Conservation (phyloP, 2,797 vertebrate species). For the Mus minutoides region DNA sequence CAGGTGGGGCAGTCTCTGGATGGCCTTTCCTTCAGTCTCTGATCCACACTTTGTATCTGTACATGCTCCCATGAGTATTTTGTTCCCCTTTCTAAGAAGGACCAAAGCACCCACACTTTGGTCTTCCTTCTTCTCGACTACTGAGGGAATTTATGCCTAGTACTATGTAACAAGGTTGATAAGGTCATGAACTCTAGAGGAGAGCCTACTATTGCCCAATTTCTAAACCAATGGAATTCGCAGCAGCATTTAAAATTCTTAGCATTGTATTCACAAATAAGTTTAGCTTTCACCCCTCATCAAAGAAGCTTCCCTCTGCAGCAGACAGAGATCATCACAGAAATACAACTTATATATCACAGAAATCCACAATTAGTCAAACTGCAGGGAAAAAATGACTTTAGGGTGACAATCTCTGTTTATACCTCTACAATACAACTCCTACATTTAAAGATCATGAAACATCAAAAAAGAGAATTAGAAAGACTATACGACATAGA, state of each 20-base stretch:
- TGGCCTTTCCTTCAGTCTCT: too few species aligned
- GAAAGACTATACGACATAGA: background rate
- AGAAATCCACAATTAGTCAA: background rate
- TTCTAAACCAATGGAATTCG: background rate
- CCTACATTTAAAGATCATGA: too few species aligned
- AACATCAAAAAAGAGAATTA: background rate
- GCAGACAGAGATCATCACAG: background rate
- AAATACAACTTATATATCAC: background rate
- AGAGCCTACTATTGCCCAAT: background rate
- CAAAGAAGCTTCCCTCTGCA: background rate
- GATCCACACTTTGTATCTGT: too few species aligned
- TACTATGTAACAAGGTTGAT: background rate
- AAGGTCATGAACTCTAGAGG: background rate
- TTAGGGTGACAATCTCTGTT: background rate
- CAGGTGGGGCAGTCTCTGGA: too few species aligned
- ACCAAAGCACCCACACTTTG: too few species aligned
- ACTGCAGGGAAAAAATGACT: background rate
- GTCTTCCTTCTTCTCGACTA: too few species aligned
- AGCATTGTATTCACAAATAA: background rate
- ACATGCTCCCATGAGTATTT: too few species aligned
- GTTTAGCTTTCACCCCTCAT: background rate
- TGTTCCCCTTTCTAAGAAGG: too few species aligned
- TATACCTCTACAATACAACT: background rate
- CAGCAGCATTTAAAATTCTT: background rate
- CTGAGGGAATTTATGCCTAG: background rate